Conservation (phyloP, 2,888 invertebrate genomes). For the Pardosa pseudoannulata region DNA sequence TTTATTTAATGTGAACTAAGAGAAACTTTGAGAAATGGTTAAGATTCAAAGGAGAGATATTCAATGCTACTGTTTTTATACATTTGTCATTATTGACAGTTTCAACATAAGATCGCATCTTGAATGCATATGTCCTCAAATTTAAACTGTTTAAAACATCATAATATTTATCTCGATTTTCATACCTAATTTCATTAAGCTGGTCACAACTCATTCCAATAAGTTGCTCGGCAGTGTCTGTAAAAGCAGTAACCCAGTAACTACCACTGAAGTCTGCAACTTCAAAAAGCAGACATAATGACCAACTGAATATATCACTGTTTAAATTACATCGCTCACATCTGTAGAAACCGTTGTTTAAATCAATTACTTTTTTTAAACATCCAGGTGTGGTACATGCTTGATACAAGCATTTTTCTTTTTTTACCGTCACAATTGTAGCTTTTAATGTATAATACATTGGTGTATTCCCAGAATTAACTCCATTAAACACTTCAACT, state of each 20-base stretch:
- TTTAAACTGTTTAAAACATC: conserved; percentile 31
- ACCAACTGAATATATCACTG: conserved; percentile 89
- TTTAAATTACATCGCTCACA: conserved; percentile 96
- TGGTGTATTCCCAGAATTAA: conserved; percentile 84
- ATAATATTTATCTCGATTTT: conserved; percentile 40
- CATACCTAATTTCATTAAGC: conserved; percentile 82
- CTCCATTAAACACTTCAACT: conserved; percentile 83
- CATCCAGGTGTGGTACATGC: conserved; percentile 93
- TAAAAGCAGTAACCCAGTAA: conserved; percentile 94
- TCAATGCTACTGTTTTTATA: conserved; percentile 85
- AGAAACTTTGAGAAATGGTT: conserved; percentile 86
- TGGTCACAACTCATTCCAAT: conserved; percentile 85
- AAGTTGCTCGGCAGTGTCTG: conserved; percentile 85
- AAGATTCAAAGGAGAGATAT: conserved; percentile 85
- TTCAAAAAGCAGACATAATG: conserved; percentile 83
- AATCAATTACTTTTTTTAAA: conserved; percentile 95
- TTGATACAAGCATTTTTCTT: conserved; percentile 91
- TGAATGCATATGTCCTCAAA: conserved; percentile 52
- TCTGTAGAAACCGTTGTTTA: conserved; percentile 89
- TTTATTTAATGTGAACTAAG: conserved; percentile 82
- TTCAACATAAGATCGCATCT: conserved; percentile 43
- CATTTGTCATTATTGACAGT: conserved; percentile 82
- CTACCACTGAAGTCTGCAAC: conserved; percentile 91
- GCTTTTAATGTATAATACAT: conserved; percentile 90
- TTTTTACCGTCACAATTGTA: conserved; percentile 85